Evolutionary conservation across 2,888 invertebrate genomes (phyloP).

Genomic region (Pristionchus mayeri): DNA sequence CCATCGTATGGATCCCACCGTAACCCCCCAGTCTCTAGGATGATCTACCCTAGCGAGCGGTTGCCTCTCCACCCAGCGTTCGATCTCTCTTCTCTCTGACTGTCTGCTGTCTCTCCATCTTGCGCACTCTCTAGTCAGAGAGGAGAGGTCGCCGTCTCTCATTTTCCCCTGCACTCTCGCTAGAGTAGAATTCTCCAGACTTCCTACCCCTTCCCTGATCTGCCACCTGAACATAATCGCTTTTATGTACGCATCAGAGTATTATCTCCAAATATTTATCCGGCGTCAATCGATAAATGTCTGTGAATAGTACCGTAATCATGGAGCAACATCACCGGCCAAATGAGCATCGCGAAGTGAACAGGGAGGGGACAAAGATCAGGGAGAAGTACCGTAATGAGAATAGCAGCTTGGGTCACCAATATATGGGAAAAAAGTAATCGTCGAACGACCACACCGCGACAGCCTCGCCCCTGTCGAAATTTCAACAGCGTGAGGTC

Average conservation of each 20-base stretch:
- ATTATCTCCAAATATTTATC: constrained; percentile 3
- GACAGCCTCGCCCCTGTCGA: not conserved
- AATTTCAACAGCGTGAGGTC: not conserved
- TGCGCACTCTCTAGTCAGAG: constrained; percentile 7
- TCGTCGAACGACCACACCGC: not conserved
- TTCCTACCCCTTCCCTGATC: not conserved
- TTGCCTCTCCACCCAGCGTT: constrained; percentile 44
- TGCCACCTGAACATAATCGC: not conserved
- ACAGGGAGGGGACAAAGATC: not conserved
- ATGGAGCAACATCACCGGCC: not conserved
- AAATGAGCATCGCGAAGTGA: constrained; percentile 20
- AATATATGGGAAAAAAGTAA: not conserved
- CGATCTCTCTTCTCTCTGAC: constrained; percentile 30
- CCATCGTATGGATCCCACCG: not conserved
- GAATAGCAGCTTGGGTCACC: not conserved
- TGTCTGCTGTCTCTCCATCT: constrained; percentile 31
- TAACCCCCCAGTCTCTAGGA: constrained; percentile 1
- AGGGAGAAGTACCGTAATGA: not conserved
- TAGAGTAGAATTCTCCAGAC: constrained; percentile 30
- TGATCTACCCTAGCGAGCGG: constrained; percentile 16
- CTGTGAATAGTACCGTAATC: constrained; percentile 39
- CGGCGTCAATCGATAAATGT: constrained; percentile 14
- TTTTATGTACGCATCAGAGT: constrained; percentile 16
- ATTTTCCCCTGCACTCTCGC: not conserved
- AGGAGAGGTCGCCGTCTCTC: constrained; percentile 22